A percentile compares a stretch with the other conserved stretches of the same genome.
Evolutionary conservation across 2,113 vertebrate genomes (phyloP).

Genomic region (Gnathonemus longibarbis): DNA sequence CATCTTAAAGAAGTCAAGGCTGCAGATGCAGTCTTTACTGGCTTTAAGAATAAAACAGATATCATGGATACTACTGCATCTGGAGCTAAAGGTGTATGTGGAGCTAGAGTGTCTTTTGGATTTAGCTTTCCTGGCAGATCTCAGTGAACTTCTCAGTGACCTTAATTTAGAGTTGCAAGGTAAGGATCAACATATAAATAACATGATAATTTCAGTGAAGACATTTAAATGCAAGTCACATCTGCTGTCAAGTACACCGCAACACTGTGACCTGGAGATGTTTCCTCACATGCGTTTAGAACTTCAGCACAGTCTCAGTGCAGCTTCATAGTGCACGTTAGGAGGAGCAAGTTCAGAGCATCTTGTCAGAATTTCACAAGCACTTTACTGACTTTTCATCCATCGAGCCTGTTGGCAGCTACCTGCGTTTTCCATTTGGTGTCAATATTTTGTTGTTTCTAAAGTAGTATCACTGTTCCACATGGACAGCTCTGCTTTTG

Average conservation of each 20-base stretch:
- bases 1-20: constrained; percentile 18
- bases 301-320: neutral
- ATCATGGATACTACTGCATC: constrained; percentile 5
- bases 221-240: neutral
- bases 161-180: constrained; percentile 18
- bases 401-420: neutral
- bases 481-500: neutral
- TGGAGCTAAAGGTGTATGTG: neutral
- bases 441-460: neutral
- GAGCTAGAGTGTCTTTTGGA: constrained; percentile 20
- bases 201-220: constrained; percentile 14
- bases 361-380: constrained; percentile 12
- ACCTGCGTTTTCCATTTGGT: neutral
- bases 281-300: neutral
- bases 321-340: constrained; percentile 16
- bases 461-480: neutral
- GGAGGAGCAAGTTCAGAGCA: constrained; percentile 15
- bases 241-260: neutral
- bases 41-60: constrained; percentile 26
- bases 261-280: neutral
- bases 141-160: constrained; percentile 5
- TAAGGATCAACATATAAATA: neutral
- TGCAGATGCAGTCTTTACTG: constrained; percentile 9
- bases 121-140: constrained; percentile 11
- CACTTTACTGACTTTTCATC: neutral